Conservation (phyloP, 2,888 invertebrate genomes). For the Xestia rhomboidea region DNA sequence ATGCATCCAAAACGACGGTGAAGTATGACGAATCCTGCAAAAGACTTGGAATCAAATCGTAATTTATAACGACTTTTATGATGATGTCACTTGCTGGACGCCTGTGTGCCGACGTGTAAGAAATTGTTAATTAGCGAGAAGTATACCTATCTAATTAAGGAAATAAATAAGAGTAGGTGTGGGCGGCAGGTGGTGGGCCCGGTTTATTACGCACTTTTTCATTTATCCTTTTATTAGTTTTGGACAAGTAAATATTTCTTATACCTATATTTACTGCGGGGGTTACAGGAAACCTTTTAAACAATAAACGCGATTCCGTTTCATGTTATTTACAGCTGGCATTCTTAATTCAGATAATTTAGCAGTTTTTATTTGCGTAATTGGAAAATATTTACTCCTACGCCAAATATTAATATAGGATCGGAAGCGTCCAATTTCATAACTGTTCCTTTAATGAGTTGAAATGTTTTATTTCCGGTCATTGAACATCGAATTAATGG, state of each 20-base stretch:
- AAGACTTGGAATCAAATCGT: not conserved
- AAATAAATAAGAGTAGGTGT: slow-evolving; percentile 30
- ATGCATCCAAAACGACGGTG: slow-evolving; percentile 91
- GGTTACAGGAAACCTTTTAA: slow-evolving; percentile 15
- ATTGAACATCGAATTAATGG: not conserved
- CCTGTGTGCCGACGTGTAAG: not conserved
- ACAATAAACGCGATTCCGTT: slow-evolving; percentile 9
- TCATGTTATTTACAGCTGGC: not conserved
- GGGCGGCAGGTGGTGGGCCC: slow-evolving; percentile 15
- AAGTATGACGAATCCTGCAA: slow-evolving; percentile 92
- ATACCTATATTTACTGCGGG: slow-evolving; percentile 3
- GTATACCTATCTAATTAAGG: slow-evolving; percentile 16
- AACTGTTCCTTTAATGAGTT: not conserved
- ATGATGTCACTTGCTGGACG: not conserved
- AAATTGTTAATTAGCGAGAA: slow-evolving; percentile 32
- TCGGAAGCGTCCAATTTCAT: not conserved
- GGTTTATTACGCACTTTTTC: slow-evolving; percentile 21
- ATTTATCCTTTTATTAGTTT: slow-evolving; percentile 16
- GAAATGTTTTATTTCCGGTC: not conserved
- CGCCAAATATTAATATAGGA: not conserved
- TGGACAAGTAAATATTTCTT: slow-evolving; percentile 13
- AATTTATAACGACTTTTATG: not conserved
- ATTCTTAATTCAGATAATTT: not conserved
- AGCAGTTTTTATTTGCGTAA: not conserved
- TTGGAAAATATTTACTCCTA: not conserved